Conservation (phyloP, 2,888 invertebrate genomes). For the Dryococelus australis region DNA sequence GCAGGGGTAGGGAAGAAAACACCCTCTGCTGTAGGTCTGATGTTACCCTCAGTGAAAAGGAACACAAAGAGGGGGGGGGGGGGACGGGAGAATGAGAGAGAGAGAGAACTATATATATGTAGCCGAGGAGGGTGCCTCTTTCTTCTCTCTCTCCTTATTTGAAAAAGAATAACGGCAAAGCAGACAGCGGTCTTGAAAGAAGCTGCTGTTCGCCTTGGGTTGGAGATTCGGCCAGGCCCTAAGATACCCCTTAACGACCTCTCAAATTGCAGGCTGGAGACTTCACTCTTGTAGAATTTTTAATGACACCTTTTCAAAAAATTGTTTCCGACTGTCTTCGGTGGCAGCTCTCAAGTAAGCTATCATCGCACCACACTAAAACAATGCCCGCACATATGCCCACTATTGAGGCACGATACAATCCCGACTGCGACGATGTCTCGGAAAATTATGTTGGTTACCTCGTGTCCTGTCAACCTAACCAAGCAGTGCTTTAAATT, state of each 20-base stretch:
- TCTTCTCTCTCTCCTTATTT: constrained; percentile 29
- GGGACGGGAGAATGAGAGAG: neutral
- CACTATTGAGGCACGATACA: neutral
- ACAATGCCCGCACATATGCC: neutral
- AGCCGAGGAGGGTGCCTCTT: neutral
- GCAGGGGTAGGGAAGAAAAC: constrained; percentile 28
- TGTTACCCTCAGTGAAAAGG: constrained; percentile 30
- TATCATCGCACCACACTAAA: neutral
- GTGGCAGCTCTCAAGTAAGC: neutral
- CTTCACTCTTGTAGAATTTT: constrained; percentile 16
- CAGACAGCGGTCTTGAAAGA: constrained; percentile 13
- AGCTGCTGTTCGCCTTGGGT: constrained; percentile 35
- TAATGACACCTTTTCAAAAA: neutral
- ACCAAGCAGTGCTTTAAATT: neutral
- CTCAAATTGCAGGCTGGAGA: neutral
- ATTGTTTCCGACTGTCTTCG: neutral
- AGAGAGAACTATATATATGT: too few relatives aligned
- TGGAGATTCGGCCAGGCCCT: neutral
- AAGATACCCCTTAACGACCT: constrained; percentile 32
- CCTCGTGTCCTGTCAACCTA: too few relatives aligned
- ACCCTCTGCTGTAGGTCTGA: constrained; percentile 33
- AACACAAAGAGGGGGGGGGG: neutral
- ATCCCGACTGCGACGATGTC: too few relatives aligned
- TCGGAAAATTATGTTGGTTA: too few relatives aligned
- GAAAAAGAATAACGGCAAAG: constrained; percentile 33